A percentile compares a stretch with the other conserved stretches of the same genome.
Conservation (phyloP, 2,888 invertebrate genomes). For the Alsophila aescularia region DNA sequence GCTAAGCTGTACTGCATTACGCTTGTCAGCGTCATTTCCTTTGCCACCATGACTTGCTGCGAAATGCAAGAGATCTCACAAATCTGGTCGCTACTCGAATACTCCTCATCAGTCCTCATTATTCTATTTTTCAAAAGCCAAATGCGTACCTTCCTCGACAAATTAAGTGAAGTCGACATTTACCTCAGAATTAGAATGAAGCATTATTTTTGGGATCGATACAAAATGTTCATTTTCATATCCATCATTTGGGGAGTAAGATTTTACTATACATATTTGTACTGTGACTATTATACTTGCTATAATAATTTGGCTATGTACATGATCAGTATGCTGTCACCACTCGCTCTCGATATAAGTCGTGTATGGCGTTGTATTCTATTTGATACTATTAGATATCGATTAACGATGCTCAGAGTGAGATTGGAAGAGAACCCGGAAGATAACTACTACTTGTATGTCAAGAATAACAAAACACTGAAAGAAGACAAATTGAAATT, state of each 20-base stretch:
- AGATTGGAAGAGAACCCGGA: constrained; percentile 62
- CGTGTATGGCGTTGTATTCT: constrained; percentile 69
- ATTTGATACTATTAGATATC: constrained; percentile 62
- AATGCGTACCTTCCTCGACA: constrained; percentile 49
- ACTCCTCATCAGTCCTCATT: constrained; percentile 50
- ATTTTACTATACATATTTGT: constrained; percentile 50
- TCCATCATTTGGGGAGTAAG: constrained; percentile 55
- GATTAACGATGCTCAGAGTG: constrained; percentile 59
- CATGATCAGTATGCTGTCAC: constrained; percentile 54
- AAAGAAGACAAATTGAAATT: constrained; percentile 64
- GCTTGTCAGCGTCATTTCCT: constrained; percentile 47
- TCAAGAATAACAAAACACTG: constrained; percentile 57
- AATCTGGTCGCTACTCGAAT: constrained; percentile 65
- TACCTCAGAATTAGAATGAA: constrained; percentile 57
- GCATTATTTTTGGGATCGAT: constrained; percentile 46
- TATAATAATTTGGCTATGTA: constrained; percentile 47
- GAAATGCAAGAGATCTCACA: constrained; percentile 46
- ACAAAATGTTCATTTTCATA: constrained; percentile 46
- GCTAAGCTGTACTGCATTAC: constrained; percentile 53
- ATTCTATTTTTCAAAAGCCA: constrained; percentile 56
- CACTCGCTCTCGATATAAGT: constrained; percentile 65
- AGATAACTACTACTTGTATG: constrained; percentile 61
- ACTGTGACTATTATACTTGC: constrained; percentile 52
- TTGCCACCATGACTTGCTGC: constrained; percentile 56
- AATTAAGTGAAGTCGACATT: constrained; percentile 53